Evolutionary conservation across 2,888 invertebrate species (phyloP), one percentile per base, ranked within the genome.

Genomic region (Stegana nigrithorax): DNA sequence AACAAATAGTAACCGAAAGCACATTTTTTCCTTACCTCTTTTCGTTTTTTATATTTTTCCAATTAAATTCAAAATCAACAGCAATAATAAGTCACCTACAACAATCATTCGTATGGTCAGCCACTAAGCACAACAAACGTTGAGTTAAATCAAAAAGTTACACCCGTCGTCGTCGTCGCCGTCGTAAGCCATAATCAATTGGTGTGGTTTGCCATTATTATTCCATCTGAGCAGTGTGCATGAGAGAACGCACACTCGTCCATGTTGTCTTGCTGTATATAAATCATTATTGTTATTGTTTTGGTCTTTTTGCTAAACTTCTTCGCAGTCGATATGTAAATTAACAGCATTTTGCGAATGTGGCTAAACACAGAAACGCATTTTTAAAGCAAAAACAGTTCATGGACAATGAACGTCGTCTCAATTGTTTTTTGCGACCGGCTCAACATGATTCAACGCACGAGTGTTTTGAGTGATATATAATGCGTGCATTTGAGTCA

Each of bases 321-420:
- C 25, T 25, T 25, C 21, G 5, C 19, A 55, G 10, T 36, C n/a
- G 19, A 36, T 55, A 36, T 55, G 53, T 17, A 36, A 55, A 36
- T 55, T 42, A 25, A 55, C 21, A 21, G 26, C 17, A 17, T 6
- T 21, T 21, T 36, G 10, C 32, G 32, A 55, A 36, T 69, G 71
- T 75, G 79, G 79, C n/a, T n/a, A n/a, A n/a, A n/a, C n/a, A n/a
- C n/a, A n/a, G n/a, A n/a, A n/a, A n/a, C n/a, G n/a, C n/a, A n/a
- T n/a, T n/a, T n/a, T n/a, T n/a, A n/a, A n/a, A n/a, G n/a, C n/a
- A n/a, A n/a, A n/a, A n/a, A n/a, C n/a, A n/a, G n/a, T n/a, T n/a
- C n/a, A n/a, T n/a, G n/a, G n/a, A n/a, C 75, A 75, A 66, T 77
- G 68, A 77, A 60, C 62, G 79, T 75, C 70, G 32, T 55, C 36